Conservation (phyloP, 1,140 invertebrate species). For the Drosophila rhopaloa region DNA sequence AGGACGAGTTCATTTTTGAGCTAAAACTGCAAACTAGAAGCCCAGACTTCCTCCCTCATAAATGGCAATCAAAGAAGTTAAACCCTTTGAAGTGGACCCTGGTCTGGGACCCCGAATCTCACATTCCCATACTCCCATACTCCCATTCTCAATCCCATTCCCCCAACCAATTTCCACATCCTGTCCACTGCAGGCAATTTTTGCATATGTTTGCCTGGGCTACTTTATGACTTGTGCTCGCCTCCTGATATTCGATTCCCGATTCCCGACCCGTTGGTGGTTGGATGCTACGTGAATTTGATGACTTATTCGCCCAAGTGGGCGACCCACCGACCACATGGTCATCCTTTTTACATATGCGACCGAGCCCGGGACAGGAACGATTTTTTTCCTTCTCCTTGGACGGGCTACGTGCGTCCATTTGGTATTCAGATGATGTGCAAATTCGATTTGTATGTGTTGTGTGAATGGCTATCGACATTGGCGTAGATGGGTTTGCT, state of each 20-base stretch:
- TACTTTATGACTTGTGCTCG: conserved; percentile 56
- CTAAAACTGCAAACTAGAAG: conserved; percentile 11
- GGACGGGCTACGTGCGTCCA: conserved; percentile 72
- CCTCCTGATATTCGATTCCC: conserved; percentile 21
- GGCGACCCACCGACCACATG: conserved; percentile 57
- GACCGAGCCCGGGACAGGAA: conserved; percentile 32
- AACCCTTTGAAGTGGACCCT: conserved; percentile 64
- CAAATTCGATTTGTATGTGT: conserved; percentile 83
- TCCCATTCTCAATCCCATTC: neutral
- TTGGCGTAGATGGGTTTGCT: conserved; percentile 6
- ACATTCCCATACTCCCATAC: neutral
- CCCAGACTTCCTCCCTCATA: conserved; percentile 43
- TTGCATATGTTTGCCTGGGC: conserved; percentile 74
- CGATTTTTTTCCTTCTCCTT: conserved; percentile 39
- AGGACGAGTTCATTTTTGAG: conserved; percentile 59
- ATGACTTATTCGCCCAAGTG: conserved; percentile 81
- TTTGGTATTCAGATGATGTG: conserved; percentile 85
- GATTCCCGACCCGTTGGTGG: conserved; percentile 12
- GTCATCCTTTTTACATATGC: conserved; percentile 66
- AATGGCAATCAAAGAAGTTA: conserved; percentile 57
- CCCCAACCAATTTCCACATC: conserved; percentile 45
- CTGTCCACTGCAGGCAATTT: conserved; percentile 55
- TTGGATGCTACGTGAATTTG: conserved; percentile 74
- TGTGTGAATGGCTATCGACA: conserved; percentile 48
- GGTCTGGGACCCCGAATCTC: conserved; percentile 7